Base-by-base conservation (phyloP, 2,888 invertebrate species). In the Xylocampa areola region DNA sequence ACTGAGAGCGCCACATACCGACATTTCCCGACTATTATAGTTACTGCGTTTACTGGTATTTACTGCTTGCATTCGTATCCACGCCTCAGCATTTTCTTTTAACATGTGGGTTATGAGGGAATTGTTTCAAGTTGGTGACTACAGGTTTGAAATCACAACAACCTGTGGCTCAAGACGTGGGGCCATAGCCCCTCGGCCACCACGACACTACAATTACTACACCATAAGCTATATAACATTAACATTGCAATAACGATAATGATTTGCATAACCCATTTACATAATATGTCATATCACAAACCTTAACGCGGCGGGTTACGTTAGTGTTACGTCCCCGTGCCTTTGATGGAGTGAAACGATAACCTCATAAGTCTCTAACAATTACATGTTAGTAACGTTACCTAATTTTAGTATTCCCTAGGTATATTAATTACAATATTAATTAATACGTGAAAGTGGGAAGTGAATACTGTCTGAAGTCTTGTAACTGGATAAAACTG, bases 331-430 rank as follows among this genome's bases (percentile, higher is more conserved):
- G 64, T 72, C 39, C 35, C 57, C 41, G 53, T 36, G 32, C 81
- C 80, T 49, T 72, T 58, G 68, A 73, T 63, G 82, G 79, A 68
- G 84, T 64, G 82, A 83, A 81, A 84, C 64, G 44, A 61, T 64
- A 57, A 60, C 61, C 64, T 50, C 49, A 55, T 60, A 54, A 63
- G 68, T 54, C 49, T 37, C 35, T 39, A 57, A 58, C 43, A 63
- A 36, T 39, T 49, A 59, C 17, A 40, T 60, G 61, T 16, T n/a
- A 6, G 11, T 36, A 50, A 43, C 45, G 45, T 55, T 48, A 60
- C 30, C 23, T 35, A n/a, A 35, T 61, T 75, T 58, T 58, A 75
- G 64, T 73, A 72, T 68, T 44, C 27, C 33, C 43, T 39, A 36
- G 4, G 13, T 33, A 4, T 5, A 45, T 47, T 40, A 63, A 14